Conservation (phyloP, 23 tunicate genomes). For the Oikopleura vanhoeffeni region DNA sequence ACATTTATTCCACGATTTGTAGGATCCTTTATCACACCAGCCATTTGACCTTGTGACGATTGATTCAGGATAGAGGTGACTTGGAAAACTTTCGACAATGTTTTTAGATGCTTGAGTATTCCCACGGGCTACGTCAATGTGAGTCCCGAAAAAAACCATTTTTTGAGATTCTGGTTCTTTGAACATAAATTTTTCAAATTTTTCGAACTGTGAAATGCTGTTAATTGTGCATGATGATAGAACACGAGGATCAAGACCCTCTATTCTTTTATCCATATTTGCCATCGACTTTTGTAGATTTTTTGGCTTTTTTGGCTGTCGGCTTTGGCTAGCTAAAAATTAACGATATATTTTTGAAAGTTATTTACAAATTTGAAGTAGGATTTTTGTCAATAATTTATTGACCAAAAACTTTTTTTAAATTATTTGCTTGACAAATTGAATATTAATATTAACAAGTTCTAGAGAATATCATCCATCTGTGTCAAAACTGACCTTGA, state of each 20-base stretch:
- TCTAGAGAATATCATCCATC: no score
- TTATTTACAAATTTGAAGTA: no score
- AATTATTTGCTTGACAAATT: no score
- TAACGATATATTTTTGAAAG: no score
- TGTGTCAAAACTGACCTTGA: no score
- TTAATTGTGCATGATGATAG: background rate
- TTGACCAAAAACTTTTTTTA: no score
- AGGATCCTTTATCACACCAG: background rate
- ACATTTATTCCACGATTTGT: conserved; percentile 1
- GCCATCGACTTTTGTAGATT: background rate
- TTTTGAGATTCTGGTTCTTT: background rate
- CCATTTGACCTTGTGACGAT: background rate
- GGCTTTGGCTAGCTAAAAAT: no score
- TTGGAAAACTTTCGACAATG: background rate
- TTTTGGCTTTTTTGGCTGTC: no score
- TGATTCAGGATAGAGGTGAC: background rate
- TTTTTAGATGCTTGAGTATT: background rate
- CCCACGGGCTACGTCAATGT: background rate
- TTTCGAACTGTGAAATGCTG: background rate
- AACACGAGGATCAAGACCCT: background rate
- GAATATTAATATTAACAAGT: no score
- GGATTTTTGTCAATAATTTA: no score
- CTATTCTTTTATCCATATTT: background rate
- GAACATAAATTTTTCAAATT: background rate
- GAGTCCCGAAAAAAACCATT: background rate